Evolutionary conservation across 2,888 invertebrate genomes (phyloP).

Genomic region (Phalera bucephala): DNA sequence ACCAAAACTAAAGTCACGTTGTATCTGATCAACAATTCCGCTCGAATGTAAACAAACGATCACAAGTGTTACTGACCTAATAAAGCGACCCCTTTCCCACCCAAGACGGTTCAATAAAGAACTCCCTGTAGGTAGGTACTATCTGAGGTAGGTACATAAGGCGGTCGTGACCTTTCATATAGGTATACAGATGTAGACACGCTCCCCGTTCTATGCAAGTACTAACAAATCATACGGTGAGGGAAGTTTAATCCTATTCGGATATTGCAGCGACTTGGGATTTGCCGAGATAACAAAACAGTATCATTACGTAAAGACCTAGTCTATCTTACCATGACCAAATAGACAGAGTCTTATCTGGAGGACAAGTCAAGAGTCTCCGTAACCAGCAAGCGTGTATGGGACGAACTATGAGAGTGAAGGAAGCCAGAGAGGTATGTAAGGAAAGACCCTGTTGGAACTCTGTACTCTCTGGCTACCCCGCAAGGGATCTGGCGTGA

Average conservation of each 20-base stretch:
- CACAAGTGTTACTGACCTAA: constrained; percentile 79
- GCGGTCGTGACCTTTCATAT: constrained; percentile 76
- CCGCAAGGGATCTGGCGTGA: too few species aligned
- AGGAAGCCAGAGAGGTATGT: too few species aligned
- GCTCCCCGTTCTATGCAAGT: constrained; percentile 48
- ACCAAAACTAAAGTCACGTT: constrained; percentile 22
- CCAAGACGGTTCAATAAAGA: constrained; percentile 79
- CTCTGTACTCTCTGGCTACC: too few species aligned
- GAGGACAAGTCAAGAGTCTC: too few species aligned
- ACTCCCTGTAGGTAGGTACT: constrained; percentile 74
- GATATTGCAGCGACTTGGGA: background rate
- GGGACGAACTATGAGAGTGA: too few species aligned
- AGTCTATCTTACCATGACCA: too few species aligned
- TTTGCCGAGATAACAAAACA: too few species aligned
- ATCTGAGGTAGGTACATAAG: constrained; percentile 65
- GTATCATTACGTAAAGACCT: too few species aligned
- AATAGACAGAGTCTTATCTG: too few species aligned
- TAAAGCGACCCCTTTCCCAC: constrained; percentile 76
- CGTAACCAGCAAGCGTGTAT: too few species aligned
- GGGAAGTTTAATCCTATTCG: constrained; percentile 1
- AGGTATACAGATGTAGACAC: constrained; percentile 56
- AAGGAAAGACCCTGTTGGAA: too few species aligned
- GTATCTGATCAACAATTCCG: constrained; percentile 24
- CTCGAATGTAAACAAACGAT: constrained; percentile 68
- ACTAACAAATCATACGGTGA: constrained; percentile 51